Base-by-base conservation (phyloP, 1,140 invertebrate genomes). In the Calliopsis andreniformis region DNA sequence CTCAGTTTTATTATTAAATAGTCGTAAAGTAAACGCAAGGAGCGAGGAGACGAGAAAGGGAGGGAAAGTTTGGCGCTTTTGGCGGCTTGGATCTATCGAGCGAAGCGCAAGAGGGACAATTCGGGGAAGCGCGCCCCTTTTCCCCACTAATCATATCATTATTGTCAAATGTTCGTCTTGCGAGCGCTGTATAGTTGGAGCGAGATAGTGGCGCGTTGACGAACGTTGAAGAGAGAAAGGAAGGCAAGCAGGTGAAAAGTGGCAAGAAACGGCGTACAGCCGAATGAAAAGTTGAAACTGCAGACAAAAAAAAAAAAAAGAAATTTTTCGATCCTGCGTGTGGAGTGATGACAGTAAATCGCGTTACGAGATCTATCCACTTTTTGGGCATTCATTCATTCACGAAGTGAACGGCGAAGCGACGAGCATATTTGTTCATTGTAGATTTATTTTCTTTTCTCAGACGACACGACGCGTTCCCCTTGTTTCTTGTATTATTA, bases 121-220 rank as follows among this genome's bases (percentile, higher is more conserved):
- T 59, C 63, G 16, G 14, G 32, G 32, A 79, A 42, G 35, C 25
- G n/a, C 66, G 79, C 81, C 88, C 87, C 88, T 90, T 86, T 87
- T 86, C 82, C 84, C 73, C 84, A 39, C 4, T 5, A 69, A 39
- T 87, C 89, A 90, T 90, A 91, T 90, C 89, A 90, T n/a, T n/a
- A n/a, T 80, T 84, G 84, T 84, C 84, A 85, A 8, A 14, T 30
- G 42, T 18, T 20, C 63, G 53, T 8, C 16, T 39, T 39, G 35
- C 35, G 35, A 39, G 35, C 35, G 35, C 4, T 39, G 35, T 39
- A 39, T 39, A 39, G 35, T 39, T 39, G 4, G 35, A 39, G 35
- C 35, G 35, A 5, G 35, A 39, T 39, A 10, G 35, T 39, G 10
- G 35, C 35, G 35, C 35, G 35, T 5, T 3, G 35, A 39, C 35